Conservation (phyloP, 1,140 invertebrate species). For the Trichoplusia ni region DNA sequence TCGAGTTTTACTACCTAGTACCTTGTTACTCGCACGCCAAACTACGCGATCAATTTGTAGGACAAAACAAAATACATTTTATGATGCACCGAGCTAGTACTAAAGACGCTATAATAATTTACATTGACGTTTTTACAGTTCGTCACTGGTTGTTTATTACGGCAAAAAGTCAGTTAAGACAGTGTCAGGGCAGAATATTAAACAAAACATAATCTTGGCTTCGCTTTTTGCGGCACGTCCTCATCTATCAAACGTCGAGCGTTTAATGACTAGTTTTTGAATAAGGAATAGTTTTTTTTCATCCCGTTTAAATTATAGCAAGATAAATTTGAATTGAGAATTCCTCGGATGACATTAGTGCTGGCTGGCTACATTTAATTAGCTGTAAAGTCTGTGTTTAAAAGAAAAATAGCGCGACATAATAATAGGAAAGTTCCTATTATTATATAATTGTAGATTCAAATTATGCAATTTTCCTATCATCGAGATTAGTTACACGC, state of each 20-base stretch:
- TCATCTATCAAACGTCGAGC: slow-evolving; percentile 38
- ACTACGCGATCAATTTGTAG: slow-evolving; percentile 7
- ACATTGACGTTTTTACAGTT: slow-evolving; percentile 39
- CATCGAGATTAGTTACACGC: background rate
- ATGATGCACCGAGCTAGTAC: background rate
- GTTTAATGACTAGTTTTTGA: slow-evolving; percentile 36
- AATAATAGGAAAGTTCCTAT: background rate
- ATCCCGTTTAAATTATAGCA: too few relatives aligned
- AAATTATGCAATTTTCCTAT: background rate
- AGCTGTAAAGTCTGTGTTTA: background rate
- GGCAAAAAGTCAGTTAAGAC: slow-evolving; percentile 39
- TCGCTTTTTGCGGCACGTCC: slow-evolving; percentile 24
- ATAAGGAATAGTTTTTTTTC: background rate
- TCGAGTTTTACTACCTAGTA: background rate
- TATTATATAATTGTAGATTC: background rate
- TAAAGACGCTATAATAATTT: slow-evolving; percentile 31
- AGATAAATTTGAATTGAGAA: too few relatives aligned
- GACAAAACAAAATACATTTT: slow-evolving; percentile 3
- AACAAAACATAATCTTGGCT: slow-evolving; percentile 25
- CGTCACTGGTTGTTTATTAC: slow-evolving; percentile 34
- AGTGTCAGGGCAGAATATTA: slow-evolving; percentile 29
- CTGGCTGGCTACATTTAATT: too few relatives aligned
- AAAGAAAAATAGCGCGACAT: background rate
- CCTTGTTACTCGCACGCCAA: background rate
- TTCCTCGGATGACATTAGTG: too few relatives aligned